These are phyloP conservation scores for Lapara coniferarum DNA, from an alignment of 2,888 invertebrate genomes.

Conservation along the genomic window DNA sequence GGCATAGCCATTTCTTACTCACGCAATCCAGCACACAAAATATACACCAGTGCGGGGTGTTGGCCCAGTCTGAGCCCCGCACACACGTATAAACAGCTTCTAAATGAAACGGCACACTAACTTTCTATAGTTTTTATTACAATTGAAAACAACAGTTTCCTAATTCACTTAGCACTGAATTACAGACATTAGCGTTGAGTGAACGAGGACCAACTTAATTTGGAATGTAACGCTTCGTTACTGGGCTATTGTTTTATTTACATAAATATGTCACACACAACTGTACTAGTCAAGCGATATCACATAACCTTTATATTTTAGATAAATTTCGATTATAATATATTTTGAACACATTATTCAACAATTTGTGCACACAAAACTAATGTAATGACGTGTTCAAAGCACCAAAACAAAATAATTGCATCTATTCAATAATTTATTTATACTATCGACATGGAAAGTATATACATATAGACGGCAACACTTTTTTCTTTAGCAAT, in stretches of 20 bases:
- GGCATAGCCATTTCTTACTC: no score
- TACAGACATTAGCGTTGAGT: conserved; percentile 55
- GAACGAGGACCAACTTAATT: conserved; percentile 57
- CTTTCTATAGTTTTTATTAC: conserved; percentile 78
- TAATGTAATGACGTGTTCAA: conserved; percentile 44
- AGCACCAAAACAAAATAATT: conserved; percentile 59
- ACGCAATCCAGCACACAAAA: no score
- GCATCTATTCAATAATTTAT: conserved; percentile 55
- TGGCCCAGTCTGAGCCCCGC: no score
- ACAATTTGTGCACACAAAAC: conserved; percentile 65
- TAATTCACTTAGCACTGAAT: conserved; percentile 65
- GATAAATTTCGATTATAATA: conserved; percentile 39
- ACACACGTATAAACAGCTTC: no score
- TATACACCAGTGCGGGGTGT: no score
- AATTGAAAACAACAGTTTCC: conserved; percentile 78
- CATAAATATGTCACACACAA: conserved; percentile 57
- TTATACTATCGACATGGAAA: conserved; percentile 48
- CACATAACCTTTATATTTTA: conserved; percentile 42
- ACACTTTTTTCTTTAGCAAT: conserved; percentile 42
- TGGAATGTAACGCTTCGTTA: conserved; percentile 77
- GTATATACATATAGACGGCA: conserved; percentile 70
- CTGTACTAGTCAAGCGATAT: conserved; percentile 43
- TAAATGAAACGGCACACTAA: conserved; percentile 51
- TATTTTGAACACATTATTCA: conserved; percentile 52
- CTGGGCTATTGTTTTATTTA: conserved; percentile 59